Conservation (phyloP, 1,140 invertebrate species). For the Megalopta genalis region DNA sequence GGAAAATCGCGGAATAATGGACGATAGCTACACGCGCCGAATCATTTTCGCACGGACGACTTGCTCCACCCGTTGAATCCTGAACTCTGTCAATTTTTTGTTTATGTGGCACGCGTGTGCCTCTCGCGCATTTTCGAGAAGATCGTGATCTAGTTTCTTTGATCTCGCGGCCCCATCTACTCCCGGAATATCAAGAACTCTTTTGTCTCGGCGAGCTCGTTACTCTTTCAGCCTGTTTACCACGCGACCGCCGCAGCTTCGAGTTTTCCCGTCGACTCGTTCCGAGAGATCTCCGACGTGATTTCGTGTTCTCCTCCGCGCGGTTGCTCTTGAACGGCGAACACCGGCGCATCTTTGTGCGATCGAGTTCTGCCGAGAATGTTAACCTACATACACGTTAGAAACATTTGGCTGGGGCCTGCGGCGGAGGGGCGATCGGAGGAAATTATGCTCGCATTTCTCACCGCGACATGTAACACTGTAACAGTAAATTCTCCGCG, state of each 20-base stretch:
- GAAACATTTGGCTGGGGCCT: background rate
- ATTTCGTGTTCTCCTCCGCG: slow-evolving; percentile 14
- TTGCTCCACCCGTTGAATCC: background rate
- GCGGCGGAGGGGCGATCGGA: background rate
- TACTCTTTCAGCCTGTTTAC: slow-evolving; percentile 25
- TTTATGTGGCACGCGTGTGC: background rate
- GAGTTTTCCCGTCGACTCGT: slow-evolving; percentile 9
- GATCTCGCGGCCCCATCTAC: background rate
- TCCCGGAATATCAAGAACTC: slow-evolving; percentile 10
- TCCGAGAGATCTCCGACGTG: slow-evolving; percentile 3
- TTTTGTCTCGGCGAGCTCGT: slow-evolving; percentile 26
- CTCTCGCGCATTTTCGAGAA: background rate
- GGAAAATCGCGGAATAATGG: too few species aligned
- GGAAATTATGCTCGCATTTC: background rate
- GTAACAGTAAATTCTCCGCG: too few species aligned
- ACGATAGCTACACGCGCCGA: too few species aligned
- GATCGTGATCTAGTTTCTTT: slow-evolving; percentile 23
- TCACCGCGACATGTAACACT: too few species aligned
- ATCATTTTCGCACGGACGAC: background rate
- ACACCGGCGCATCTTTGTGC: slow-evolving; percentile 10
- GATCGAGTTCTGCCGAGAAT: background rate
- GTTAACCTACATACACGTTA: background rate
- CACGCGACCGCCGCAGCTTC: slow-evolving; percentile 3
- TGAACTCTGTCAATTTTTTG: background rate
- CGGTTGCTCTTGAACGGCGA: background rate